Conservation (phyloP, 1,140 invertebrate species). For the Brachionus paranguensis region DNA sequence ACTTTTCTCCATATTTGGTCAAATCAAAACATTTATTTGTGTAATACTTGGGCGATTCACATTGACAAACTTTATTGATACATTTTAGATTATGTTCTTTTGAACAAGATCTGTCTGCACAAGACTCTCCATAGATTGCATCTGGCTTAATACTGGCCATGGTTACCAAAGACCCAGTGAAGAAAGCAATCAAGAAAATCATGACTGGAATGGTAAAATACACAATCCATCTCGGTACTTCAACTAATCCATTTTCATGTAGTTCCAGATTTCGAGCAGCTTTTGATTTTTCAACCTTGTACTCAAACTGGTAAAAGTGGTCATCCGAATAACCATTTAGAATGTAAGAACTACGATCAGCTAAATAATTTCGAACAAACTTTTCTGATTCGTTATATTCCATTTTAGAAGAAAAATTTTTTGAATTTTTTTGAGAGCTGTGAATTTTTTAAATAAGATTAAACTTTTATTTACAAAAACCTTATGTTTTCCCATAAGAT, state of each 20-base stretch:
- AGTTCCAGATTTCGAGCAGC: background rate
- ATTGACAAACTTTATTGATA: background rate
- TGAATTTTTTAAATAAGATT: background rate
- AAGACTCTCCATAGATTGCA: background rate
- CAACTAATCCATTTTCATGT: background rate
- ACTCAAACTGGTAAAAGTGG: background rate
- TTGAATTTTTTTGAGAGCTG: background rate
- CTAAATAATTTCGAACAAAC: background rate
- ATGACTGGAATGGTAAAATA: background rate
- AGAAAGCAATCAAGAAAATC: background rate
- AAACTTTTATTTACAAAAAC: background rate
- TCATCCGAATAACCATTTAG: background rate
- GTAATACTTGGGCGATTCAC: constrained; percentile 19
- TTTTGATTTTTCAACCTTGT: constrained; percentile 1
- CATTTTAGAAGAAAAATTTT: background rate
- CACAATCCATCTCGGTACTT: background rate
- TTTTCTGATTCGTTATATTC: background rate
- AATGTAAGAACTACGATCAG: background rate
- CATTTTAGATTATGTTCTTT: background rate
- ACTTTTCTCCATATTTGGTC: constrained; percentile 13
- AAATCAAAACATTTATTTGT: constrained; percentile 16
- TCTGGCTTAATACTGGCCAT: background rate
- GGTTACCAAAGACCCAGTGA: background rate
- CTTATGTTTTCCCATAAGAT: background rate
- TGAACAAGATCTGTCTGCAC: background rate